A percentile compares a stretch with the other conserved stretches of the same genome.
These are phyloP conservation scores for Rhizomys pruinosus DNA, from an alignment of 2,113 vertebrate species.

Conservation along the genomic window DNA sequence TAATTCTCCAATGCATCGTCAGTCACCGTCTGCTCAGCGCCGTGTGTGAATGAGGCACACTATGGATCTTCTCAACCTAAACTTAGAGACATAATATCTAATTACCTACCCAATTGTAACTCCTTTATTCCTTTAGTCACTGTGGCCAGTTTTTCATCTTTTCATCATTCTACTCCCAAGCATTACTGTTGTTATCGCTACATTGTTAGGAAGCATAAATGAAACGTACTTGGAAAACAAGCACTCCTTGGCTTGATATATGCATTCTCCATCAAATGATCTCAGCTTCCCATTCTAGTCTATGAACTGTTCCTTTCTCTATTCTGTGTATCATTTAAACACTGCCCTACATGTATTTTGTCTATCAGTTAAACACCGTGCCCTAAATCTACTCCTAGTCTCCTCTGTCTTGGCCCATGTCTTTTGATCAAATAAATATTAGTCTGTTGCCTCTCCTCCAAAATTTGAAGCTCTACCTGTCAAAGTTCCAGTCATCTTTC, in stretches of 20 bases:
- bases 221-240: not conserved
- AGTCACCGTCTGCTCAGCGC: not conserved
- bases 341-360: too few species aligned
- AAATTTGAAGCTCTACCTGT: not conserved
- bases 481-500: slow-evolving; percentile 19
- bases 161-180: not conserved
- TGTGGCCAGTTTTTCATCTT: not conserved
- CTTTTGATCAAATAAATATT: not conserved
- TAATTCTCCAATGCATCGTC: not conserved
- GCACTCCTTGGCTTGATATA: not conserved
- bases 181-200: not conserved
- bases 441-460: not conserved
- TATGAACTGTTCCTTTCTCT: not conserved
- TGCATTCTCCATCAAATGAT: not conserved
- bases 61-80: not conserved
- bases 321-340: not conserved
- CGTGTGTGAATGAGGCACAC: not conserved
- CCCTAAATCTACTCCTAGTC: not conserved
- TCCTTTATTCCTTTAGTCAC: not conserved
- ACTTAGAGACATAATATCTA: not conserved
- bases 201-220: not conserved
- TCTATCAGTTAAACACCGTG: not conserved
- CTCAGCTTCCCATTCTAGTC: not conserved
- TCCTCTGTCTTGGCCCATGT: not conserved
- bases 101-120: not conserved